These are phyloP conservation scores for Tupaia tana DNA, from an alignment of 2,113 vertebrate genomes.

Conservation along the genomic window DNA sequence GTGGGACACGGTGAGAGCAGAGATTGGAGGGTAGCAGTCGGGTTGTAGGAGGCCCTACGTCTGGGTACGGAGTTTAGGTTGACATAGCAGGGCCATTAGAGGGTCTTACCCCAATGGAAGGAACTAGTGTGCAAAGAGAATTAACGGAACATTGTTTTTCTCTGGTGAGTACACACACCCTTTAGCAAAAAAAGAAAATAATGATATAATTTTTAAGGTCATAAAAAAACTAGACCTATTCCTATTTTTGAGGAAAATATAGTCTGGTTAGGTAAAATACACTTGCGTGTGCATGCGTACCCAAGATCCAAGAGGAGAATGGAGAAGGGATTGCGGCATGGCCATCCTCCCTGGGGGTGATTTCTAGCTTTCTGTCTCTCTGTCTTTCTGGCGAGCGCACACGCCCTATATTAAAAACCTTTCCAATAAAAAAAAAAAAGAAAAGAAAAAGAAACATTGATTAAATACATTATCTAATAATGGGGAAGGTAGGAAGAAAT, in stretches of 20 bases:
- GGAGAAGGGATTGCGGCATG: too few relatives aligned
- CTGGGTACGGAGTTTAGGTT: neutral
- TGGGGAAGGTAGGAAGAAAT: neutral
- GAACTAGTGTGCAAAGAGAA: neutral
- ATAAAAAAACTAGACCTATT: neutral
- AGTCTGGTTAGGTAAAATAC: neutral
- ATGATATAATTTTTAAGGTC: slow-evolving; percentile 29
- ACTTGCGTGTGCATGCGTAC: neutral
- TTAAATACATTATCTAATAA: neutral
- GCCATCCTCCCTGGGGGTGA: too few relatives aligned
- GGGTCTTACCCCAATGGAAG: neutral
- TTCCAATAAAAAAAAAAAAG: too few relatives aligned
- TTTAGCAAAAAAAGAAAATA: too few relatives aligned
- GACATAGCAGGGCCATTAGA: neutral
- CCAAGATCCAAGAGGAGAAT: too few relatives aligned
- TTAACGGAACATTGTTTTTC: neutral
- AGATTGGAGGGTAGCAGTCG: neutral
- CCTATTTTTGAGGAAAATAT: slow-evolving; percentile 21
- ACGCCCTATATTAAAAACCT: too few relatives aligned
- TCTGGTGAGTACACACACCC: too few relatives aligned
- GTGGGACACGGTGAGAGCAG: accelerated
- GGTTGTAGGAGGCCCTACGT: neutral
- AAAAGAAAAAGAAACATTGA: neutral
- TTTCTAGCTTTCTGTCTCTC: too few relatives aligned
- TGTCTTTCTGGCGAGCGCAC: too few relatives aligned